These are phyloP conservation scores for Ascidia mentula DNA, from an alignment of 23 tunicate genomes.

Conservation along the genomic window DNA sequence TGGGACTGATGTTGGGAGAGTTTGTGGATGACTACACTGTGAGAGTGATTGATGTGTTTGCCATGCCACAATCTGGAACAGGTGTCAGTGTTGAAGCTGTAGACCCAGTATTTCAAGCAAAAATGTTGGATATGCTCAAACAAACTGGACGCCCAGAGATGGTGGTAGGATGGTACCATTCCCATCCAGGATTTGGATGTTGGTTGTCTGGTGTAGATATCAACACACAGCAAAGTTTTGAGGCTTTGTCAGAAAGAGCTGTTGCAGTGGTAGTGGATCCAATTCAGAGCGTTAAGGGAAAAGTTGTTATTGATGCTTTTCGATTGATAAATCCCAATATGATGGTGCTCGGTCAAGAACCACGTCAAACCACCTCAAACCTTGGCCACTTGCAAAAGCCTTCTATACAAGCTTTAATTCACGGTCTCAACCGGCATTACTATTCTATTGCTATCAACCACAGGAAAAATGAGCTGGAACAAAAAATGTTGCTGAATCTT, in stretches of 20 bases:
- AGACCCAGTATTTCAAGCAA: conserved; percentile 99
- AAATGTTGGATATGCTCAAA: conserved; percentile 98
- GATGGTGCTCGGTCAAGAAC: conserved; percentile 98
- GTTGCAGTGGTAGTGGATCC: conserved; percentile 99
- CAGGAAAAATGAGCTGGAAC: conserved; percentile 95
- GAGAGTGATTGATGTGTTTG: conserved; percentile 96
- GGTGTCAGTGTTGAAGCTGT: conserved; percentile 99
- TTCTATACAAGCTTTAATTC: conserved; percentile 97
- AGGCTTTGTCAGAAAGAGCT: conserved; percentile 96
- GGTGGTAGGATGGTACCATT: conserved; percentile 99
- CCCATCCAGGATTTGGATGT: conserved; percentile 99
- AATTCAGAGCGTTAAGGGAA: conserved; percentile 97
- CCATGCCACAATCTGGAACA: conserved; percentile 99
- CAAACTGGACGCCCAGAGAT: conserved; percentile 99
- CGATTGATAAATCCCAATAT: conserved; percentile 89
- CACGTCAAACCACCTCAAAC: conserved; percentile 94
- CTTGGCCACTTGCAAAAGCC: conserved; percentile 97
- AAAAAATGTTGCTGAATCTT: conserved; percentile 93
- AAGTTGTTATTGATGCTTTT: conserved; percentile 98
- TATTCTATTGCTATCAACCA: conserved; percentile 96
- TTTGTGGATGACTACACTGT: conserved; percentile 99
- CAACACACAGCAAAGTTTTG: conserved; percentile 99
- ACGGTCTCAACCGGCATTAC: conserved; percentile 95
- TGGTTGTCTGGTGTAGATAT: conserved; percentile 99
- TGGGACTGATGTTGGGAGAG: conserved; percentile 99